A percentile compares a stretch with the other conserved stretches of the same genome.
Evolutionary conservation across 23 tunicate species (phyloP).

Genomic region (Ciona savignyi): DNA sequence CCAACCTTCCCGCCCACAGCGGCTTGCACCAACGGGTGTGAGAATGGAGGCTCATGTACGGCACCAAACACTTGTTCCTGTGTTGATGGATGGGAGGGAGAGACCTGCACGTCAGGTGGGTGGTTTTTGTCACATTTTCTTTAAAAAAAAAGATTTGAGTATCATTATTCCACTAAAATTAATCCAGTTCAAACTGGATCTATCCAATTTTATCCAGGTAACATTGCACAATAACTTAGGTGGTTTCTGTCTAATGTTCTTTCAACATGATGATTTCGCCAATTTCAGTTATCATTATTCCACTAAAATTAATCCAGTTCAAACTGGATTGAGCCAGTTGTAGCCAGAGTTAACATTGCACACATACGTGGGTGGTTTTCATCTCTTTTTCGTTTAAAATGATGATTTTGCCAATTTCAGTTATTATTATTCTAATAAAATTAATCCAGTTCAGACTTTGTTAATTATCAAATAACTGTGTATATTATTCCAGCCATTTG

Average conservation of each 20-base stretch:
- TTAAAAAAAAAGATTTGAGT: background rate
- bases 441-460: background rate
- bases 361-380: background rate
- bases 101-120: slow-evolving; percentile 43
- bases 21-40: slow-evolving; percentile 34
- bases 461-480: background rate
- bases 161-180: too few relatives aligned
- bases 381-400: background rate
- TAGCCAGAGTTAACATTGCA: too few relatives aligned
- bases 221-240: background rate
- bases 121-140: background rate
- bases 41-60: slow-evolving; percentile 57
- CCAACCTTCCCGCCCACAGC: slow-evolving; percentile 17
- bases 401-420: background rate
- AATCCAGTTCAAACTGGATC: background rate
- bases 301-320: too few relatives aligned
- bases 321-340: too few relatives aligned
- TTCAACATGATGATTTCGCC: too few relatives aligned
- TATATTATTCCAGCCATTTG: slow-evolving; percentile 41
- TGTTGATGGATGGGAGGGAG: slow-evolving; percentile 25
- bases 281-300: too few relatives aligned
- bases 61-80: slow-evolving; percentile 58
- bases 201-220: background rate
- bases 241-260: background rate
- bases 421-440: background rate